phyloP scores from a whole-genome alignment of 53 echinoderm and acorn worm genomes.

The Echinarachnius parma region DNA sequence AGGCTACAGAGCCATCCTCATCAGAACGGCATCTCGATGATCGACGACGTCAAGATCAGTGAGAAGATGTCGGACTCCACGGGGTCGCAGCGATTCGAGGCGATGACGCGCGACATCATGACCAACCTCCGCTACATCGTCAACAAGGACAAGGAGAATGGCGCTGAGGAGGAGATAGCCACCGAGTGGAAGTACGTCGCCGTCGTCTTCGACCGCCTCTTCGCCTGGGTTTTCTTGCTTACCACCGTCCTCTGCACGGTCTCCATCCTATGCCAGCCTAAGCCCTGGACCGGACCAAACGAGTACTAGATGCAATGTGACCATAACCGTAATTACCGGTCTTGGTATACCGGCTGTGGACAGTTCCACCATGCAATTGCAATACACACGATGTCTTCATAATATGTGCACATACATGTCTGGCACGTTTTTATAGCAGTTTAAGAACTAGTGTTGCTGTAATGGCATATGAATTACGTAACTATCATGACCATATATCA shows the following conservation, averaged over 20 bases:
- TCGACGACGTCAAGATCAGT: not conserved
- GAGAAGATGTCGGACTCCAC: conserved; percentile 22
- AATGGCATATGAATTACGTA: no score
- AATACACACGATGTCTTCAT: no score
- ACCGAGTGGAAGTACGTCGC: conserved; percentile 77
- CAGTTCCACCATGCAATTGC: no score
- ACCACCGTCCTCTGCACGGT: conserved; percentile 43
- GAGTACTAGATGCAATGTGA: conserved; percentile 18
- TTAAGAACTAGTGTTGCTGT: no score
- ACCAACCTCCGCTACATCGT: conserved; percentile 50
- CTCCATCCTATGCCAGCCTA: conserved; percentile 58
- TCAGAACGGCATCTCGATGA: conserved; percentile 13
- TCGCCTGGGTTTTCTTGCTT: conserved; percentile 53
- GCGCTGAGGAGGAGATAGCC: conserved; percentile 59
- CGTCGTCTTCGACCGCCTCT: conserved; percentile 64
- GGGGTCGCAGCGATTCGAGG: conserved; percentile 42
- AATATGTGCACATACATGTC: no score
- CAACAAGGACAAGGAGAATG: conserved; percentile 50
- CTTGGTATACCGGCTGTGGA: no score
- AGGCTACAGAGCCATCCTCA: no score
- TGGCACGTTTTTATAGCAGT: no score
- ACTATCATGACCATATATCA: no score
- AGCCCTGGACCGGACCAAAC: conserved; percentile 39
- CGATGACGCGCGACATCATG: conserved; percentile 33
- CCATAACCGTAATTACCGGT: no score